Evolutionary conservation across 2,888 invertebrate genomes (phyloP), one percentile per base, ranked within the genome.

Genomic region (Drosophila limbata): DNA sequence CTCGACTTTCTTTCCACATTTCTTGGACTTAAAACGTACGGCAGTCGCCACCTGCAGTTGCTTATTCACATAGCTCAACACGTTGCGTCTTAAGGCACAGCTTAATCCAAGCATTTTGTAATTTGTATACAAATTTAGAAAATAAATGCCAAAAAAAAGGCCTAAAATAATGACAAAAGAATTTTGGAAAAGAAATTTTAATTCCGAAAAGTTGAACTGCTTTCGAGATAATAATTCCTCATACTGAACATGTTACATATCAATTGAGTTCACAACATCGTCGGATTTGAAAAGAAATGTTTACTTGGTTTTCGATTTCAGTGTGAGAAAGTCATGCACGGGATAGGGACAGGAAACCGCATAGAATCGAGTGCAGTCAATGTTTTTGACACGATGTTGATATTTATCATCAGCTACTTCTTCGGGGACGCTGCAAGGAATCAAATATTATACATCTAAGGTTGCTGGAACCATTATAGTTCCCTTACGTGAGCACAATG

Each of bases 401-500:
- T 86, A 83, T 40, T 75, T 86, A 0, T 62, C 56, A 19, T 83
- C 83, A 6, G 33, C 3, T 13, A 86, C 6, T 28, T 86, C 73
- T 15, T 72, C 64, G n/a, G 83, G 83, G 5, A 83, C 37, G 0
- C 83, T 83, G 28, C 2, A 66, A 57, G 13, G 4, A 17, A 55
- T 50, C 4, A 15, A 19, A 19, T 4, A 2, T 19, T 4, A 2
- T 25, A 11, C 15, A 11, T 37, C 15, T 25, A 15, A 9, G 0
- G 9, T 8, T n/a, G 4, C 17, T 4, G 4, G 15, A 1, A 3
- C 4, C 0, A 0, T 37, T 17, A 19, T 8, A 13, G 9, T 33
- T n/a, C 0, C 4, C 92, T 90, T 89, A 96, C 96, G 94, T 94
- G 75, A 96, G 94, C 79, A 95, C 90, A 33, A 94, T 93, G 74